Base-by-base conservation (phyloP, 2,888 invertebrate species). In the Zele albiditarsus region DNA sequence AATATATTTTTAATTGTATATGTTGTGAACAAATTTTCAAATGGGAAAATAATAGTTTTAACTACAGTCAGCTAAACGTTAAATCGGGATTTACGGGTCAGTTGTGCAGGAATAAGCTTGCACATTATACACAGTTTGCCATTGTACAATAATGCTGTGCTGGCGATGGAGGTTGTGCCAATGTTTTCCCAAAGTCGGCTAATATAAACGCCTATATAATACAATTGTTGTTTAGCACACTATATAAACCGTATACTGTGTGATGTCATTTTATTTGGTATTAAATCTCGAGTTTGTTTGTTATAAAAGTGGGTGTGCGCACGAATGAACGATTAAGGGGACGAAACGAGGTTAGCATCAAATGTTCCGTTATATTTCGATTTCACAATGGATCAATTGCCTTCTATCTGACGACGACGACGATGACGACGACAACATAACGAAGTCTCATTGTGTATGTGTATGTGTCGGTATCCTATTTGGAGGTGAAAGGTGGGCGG, bases 331-430 rank as follows among this genome's bases (percentile, higher is more conserved):
- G 75, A 79, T 77, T 76, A 71, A 68, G 78, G 57, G 75, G 73
- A 70, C 78, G 77, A 77, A 81, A 83, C 74, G 80, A 74, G 82
- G 82, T 81, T 82, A 82, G 75, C 76, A 76, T 79, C 62, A 60
- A 60, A 60, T 78, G 80, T 82, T 81, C 82, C 83, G 80, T 81
- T 81, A 80, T 79, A 76, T 80, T 75, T 60, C 71, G 80, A 80
- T 82, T 82, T 81, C 81, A 80, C 82, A 82, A 82, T 80, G 79
- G 79, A 80, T 80, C 80, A 81, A 83, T 83, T 79, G 81, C 74
- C 78, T 73, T 77, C 60, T 71, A 60, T 58, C n/a, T 5, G 33
- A 33, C 38, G 23, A 20, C 12, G 57, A 25, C 57, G 57, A 25
- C 57, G 16, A 42, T 14, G 12, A 14, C 46, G 3, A n/a, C 46